Base-by-base conservation (phyloP, 53 echinoderm and acorn worm species). In the Mesocentrotus franciscanus region DNA sequence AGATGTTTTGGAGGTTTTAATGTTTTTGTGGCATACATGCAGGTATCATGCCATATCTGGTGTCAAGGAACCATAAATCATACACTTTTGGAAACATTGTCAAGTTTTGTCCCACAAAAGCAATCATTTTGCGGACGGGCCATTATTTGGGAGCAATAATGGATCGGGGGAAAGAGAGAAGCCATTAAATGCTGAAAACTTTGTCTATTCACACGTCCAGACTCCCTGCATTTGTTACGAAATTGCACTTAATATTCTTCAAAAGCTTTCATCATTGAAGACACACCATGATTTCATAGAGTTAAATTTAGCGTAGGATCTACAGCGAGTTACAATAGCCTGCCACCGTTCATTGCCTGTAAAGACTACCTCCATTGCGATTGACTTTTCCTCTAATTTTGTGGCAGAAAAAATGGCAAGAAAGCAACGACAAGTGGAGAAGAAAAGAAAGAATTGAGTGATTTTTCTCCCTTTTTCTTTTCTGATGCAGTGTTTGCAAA, bases 371-470 rank as follows among this genome's bases (percentile, higher is more conserved):
- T 91, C 14, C 91, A 13, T 20, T 22, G 66, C 34, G 66, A 91
- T 91, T 91, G 91, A 91, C 91, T 91, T 91, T 91, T 91, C 91
- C 64, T 91, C 91, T 30, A 62, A 91, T 62, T 61, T 62, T 66
- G 74, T 92, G 20, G 71, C 26, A 36, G 8, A 6, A 71, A 92
- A 74, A 92, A 71, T 92, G 34, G 92, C 92, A 29, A 68, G 34
- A 16, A 62, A 92, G 74, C 56, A 56, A 66, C 34, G n/a, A 56
- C 92, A 56, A 92, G 27, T 11, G 1, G 58, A 92, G 71, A 72
- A n/a, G 26, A 92, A 55, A 56, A 42, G 49, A 92, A 92, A 74
- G 74, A 92, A 92, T 72, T 74, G 74, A 92, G 74, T 56, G 92
- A 92, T 92, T 92, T 68, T 74, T 92, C 74, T 20, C 92, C 30